A percentile compares a stretch with the other conserved stretches of the same genome.
Evolutionary conservation across 2,113 vertebrate species (phyloP).

Genomic region (Caranx ignobilis): DNA sequence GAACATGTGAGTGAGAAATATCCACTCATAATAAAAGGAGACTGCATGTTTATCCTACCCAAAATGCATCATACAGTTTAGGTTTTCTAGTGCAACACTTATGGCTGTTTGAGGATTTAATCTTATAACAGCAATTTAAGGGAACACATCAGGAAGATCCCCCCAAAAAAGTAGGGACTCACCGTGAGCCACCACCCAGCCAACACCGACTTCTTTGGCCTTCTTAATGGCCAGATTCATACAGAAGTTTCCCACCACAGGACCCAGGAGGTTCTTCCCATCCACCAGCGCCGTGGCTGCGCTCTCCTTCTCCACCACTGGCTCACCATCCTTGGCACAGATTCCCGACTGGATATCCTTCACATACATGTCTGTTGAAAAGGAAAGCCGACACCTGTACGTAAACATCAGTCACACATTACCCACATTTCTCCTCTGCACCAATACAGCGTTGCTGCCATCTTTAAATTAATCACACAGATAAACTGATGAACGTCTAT

Average conservation of each 20-base stretch:
- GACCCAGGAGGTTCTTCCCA: conserved; percentile 84
- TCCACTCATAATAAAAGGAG: neutral
- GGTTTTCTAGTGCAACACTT: no score
- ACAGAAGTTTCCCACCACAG: conserved; percentile 86
- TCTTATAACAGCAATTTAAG: neutral
- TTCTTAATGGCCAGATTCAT: conserved; percentile 85
- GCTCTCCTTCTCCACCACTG: conserved; percentile 80
- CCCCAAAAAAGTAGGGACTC: conserved; percentile 26
- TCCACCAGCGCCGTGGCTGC: conserved; percentile 83
- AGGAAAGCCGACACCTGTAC: neutral
- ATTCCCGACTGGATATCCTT: conserved; percentile 81
- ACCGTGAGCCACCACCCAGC: conserved; percentile 85
- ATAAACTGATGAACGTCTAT: neutral
- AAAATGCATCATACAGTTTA: neutral
- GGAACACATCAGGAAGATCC: neutral
- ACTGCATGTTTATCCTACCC: neutral
- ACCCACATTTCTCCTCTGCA: no score
- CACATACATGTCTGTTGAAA: conserved; percentile 81
- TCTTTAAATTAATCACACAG: neutral
- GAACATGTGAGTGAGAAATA: neutral
- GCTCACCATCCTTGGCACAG: conserved; percentile 83
- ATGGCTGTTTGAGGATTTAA: neutral
- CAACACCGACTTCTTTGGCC: conserved; percentile 81
- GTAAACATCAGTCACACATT: neutral
- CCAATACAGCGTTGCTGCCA: neutral